Evolutionary conservation across 1,140 invertebrate genomes (phyloP).

Genomic region (Doryteuthis pealeii): DNA sequence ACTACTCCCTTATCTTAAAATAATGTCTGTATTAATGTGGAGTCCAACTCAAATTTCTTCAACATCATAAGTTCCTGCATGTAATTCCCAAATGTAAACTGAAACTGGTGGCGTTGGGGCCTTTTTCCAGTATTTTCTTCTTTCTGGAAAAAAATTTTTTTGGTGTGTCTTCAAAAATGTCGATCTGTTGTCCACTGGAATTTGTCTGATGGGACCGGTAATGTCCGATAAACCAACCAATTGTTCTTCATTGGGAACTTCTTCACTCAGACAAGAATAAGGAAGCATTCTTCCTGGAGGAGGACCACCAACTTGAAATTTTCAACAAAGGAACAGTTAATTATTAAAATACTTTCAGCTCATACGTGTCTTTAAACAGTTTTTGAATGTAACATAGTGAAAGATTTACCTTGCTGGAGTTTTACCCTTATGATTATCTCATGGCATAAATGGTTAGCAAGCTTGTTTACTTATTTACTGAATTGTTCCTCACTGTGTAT

Average conservation of each 20-base stretch:
- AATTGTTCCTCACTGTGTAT: too few species aligned
- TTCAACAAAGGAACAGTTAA: too few species aligned
- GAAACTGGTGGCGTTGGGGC: slow-evolving; percentile 52
- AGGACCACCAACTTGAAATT: too few species aligned
- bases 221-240: slow-evolving; percentile 33
- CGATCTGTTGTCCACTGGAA: slow-evolving; percentile 47
- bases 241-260: background rate
- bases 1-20: slow-evolving; percentile 51
- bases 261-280: too few species aligned
- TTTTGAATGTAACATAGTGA: too few species aligned
- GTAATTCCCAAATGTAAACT: slow-evolving; percentile 58
- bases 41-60: slow-evolving; percentile 54
- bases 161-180: background rate
- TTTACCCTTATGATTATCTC: too few species aligned
- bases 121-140: slow-evolving; percentile 50
- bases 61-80: slow-evolving; percentile 55
- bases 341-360: too few species aligned
- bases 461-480: too few species aligned
- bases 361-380: too few species aligned
- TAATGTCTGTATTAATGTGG: slow-evolving; percentile 49
- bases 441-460: too few species aligned
- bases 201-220: slow-evolving; percentile 55
- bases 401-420: too few species aligned
- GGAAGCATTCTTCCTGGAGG: too few species aligned
- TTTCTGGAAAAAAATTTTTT: slow-evolving; percentile 25